Evolutionary conservation across 2,113 vertebrate genomes (phyloP), one percentile per base, ranked within the genome.

Genomic region (Engystomops pustulosus): DNA sequence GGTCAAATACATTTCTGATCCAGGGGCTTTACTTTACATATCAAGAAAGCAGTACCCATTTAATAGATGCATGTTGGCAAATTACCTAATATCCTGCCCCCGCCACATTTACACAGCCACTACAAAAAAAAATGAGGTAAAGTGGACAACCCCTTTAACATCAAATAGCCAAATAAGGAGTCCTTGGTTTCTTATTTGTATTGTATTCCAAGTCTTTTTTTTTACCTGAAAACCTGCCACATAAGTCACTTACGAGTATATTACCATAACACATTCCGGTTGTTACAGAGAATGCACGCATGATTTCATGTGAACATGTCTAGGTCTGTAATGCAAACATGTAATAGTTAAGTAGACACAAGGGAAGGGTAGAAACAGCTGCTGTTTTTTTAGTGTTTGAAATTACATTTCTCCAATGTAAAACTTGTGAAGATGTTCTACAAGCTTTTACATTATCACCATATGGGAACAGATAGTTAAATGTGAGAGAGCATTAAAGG

Each of bases 211-310:
- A n/a, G n/a, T n/a, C n/a, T n/a, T 45, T 12, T 12, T 8, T 12
- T 45, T 6, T 53, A 18, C 49, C 27, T 75, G 45, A 18, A 51
- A 30, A 17, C 10, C 30, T 76, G 8, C n/a, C 30, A n/a, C 10
- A 36, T 76, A 55, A 6, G 14, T 36, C 72, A 49, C 4, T 17
- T 45, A 47, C 47, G 68, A 76, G 87, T 25, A 87, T 88, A 88
- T 80, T 81, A n/a, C 85, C 60, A 36, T n/a, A 79, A 78, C 82
- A 86, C 85, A 86, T 86, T 38, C 51, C 20, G 36, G 51, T 18
- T 36, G 36, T 44, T 67, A 51, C 36, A 80, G 49, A 65, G 53
- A 25, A 45, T 58, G 23, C 55, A 65, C n/a, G 41, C 23, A 47
- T 79, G 77, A 79, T 14, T 80, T 68, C 79, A 69, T 80, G 27